Base-by-base conservation (phyloP, 2,113 vertebrate species). In the Thunnus maccoyii region DNA sequence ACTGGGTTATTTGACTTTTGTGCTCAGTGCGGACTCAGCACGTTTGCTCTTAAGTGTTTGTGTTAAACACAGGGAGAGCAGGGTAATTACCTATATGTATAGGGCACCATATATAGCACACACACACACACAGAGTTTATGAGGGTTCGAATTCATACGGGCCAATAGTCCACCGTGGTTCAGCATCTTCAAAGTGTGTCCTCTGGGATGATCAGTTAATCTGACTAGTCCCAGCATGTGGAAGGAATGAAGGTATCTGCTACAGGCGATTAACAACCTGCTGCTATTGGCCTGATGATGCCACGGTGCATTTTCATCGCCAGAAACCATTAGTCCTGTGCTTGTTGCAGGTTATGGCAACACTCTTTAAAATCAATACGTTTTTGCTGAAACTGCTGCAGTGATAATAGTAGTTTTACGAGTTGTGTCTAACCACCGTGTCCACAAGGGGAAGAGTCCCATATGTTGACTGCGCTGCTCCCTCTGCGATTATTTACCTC, bases 401-500 rank as follows among this genome's bases (percentile, higher is more conserved):
- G 60, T 55, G n/a, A 27, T 15, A 18, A 11, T 9, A 12, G 62
- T 2, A 15, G 15, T 32, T n/a, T 0, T 14, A 44, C 5, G 52
- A 47, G 50, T 3, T 41, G 58, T 60, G 57, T 52, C 25, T 58
- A 17, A 27, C 5, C 20, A 5, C 11, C 13, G 22, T 3, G 56
- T 47, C 63, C 72, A 36, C 50, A 9, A 2, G 60, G 44, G 63
- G 41, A 18, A 16, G 12, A 9, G 60, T 58, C 77, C 76, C 85
- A 6, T 55, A 73, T 66, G 86, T 30, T 17, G 32, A 3, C 72
- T 18, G n/a, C 36, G 17, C 72, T n/a, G 71, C 67, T 93, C 94
- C 94, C 95, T 86, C 77, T 86, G 95, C 27, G 93, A 66, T 93
- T 95, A 95, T 96, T 96, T 95, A 92, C 88, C 51, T 56, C 30